Percentiles rank a stretch among this genome's conserved stretches.
Evolutionary conservation across 2,113 vertebrate genomes (phyloP).

Genomic region (Nasalis larvatus): DNA sequence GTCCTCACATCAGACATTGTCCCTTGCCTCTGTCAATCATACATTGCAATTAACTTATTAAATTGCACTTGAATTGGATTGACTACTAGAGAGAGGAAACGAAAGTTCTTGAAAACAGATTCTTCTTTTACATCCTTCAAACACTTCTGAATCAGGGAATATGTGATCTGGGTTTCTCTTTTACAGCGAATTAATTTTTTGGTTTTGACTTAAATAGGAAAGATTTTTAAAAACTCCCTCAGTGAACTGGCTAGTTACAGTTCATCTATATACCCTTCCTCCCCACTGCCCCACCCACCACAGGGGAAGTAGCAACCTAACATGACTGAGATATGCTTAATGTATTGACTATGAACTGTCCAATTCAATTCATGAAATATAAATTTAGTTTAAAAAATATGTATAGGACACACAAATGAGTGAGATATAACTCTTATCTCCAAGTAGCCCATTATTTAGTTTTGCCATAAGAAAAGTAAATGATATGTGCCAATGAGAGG

Average conservation of each 20-base stretch:
- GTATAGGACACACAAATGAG: constrained; percentile 19
- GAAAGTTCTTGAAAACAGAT: constrained; percentile 75
- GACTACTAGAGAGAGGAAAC: constrained; percentile 62
- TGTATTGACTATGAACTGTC: constrained; percentile 38
- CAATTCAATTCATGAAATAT: constrained; percentile 14
- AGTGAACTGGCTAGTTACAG: constrained; percentile 28
- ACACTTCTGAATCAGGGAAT: constrained; percentile 62
- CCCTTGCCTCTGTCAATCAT: constrained; percentile 76
- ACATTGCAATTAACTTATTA: constrained; percentile 77
- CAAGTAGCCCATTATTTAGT: neutral
- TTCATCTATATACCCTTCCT: neutral
- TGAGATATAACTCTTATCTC: neutral
- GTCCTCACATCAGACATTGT: constrained; percentile 70
- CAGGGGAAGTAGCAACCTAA: constrained; percentile 59
- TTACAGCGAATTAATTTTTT: constrained; percentile 63
- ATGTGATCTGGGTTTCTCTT: constrained; percentile 37
- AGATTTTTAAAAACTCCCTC: constrained; percentile 28
- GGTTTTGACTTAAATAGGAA: constrained; percentile 66
- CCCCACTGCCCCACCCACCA: neutral
- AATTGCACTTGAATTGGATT: constrained; percentile 75
- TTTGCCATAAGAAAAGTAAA: constrained; percentile 8
- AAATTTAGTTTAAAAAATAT: constrained; percentile 42
- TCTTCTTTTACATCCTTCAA: constrained; percentile 61
- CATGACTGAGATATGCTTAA: constrained; percentile 48
- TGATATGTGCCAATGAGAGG: neutral